Evolutionary conservation across 2,888 invertebrate species (phyloP), one percentile per base, ranked within the genome.

Genomic region (Meteorus colon): DNA sequence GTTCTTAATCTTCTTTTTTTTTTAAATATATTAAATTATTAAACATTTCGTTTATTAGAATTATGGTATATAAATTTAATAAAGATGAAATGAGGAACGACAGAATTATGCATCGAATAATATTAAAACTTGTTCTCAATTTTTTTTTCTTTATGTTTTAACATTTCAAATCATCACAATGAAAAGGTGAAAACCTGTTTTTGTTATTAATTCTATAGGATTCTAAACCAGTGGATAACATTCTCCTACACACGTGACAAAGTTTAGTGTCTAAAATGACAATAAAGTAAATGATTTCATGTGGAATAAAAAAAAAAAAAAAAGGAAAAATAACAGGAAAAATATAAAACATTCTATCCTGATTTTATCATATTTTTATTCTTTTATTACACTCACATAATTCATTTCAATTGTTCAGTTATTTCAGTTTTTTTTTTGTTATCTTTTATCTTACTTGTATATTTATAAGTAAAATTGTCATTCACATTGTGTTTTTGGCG

Each of bases 121-220:
- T 55, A 2, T 4, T 55, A 19, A 55, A 55, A 55, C 8, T 55
- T 55, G 16, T 48, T 48, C 6, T 16, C n/a, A 16, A n/a, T 16
- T 16, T 48, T 48, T 48, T 48, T 4, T 48, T n/a, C 14, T 48
- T 19, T 24, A 3, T 4, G 2, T 8, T 55, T 55, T 10, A n/a
- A 55, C n/a, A n/a, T 55, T 55, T 55, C 55, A 24, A 55, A 55
- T 19, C 19, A 19, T 55, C 55, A 55, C 55, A 55, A 55, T 55
- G 55, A 24, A 29, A n/a, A 68, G 51, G 68, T 68, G 68, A 31
- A 51, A 68, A 69, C 69, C 55, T 69, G 69, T 69, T 69, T 55
- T 51, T 19, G 6, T 69, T 55, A 69, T 69, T 69, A 34, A 69
- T 34, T 34, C 41, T 24, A 55, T 55, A 55, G 55, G n/a, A 24